Conservation (phyloP, 1,140 invertebrate species). For the Ceratina australensis region DNA sequence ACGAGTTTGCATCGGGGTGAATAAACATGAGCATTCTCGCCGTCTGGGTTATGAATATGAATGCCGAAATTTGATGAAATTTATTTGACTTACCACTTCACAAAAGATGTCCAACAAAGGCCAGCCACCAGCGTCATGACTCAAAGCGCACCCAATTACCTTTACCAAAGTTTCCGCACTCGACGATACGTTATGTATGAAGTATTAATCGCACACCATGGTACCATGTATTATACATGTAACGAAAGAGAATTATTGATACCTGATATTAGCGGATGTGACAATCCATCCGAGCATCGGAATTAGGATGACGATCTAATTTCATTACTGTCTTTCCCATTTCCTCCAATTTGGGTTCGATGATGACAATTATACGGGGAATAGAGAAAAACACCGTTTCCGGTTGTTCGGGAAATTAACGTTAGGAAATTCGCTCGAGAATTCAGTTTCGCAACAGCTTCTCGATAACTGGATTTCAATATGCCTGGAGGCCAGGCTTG, state of each 20-base stretch:
- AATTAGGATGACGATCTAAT: neutral
- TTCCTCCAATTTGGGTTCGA: neutral
- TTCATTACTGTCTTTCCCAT: too few species aligned
- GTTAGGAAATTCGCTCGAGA: conserved; percentile 53
- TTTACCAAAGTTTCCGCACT: neutral
- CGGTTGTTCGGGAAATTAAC: conserved; percentile 46
- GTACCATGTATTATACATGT: neutral
- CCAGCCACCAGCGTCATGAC: neutral
- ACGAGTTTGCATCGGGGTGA: conserved; percentile 6
- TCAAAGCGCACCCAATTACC: neutral
- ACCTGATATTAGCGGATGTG: neutral
- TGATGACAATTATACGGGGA: conserved; percentile 5
- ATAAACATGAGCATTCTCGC: conserved; percentile 31
- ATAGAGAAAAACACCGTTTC: conserved; percentile 38
- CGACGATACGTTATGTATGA: neutral
- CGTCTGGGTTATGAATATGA: conserved; percentile 22
- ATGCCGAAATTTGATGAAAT: conserved; percentile 29
- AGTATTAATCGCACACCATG: neutral
- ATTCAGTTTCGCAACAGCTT: conserved; percentile 51
- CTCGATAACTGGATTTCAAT: conserved; percentile 60
- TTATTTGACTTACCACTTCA: conserved; percentile 7
- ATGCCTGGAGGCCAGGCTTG: conserved; percentile 43
- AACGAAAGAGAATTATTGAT: neutral
- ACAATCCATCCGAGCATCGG: neutral
- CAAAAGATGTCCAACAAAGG: neutral